Evolutionary conservation across 2,888 invertebrate species (phyloP), one percentile per base, ranked within the genome.

Genomic region (Agonopterix subpropinquella): DNA sequence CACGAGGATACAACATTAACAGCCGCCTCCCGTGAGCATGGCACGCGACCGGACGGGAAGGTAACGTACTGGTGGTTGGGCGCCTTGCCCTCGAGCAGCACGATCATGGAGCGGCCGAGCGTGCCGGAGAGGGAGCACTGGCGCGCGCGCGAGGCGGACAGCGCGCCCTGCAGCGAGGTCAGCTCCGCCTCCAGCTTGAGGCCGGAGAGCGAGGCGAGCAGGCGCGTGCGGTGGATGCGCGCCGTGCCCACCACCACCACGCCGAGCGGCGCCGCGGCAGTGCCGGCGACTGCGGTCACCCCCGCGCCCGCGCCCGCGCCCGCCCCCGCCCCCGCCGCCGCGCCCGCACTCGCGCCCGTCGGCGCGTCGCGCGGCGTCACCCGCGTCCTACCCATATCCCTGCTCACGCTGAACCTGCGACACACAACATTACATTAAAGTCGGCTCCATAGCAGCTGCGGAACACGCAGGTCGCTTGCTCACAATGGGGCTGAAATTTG

Each of bases 151-250:
- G 97, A 92, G 73, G 96, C 96, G 0, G 97, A 96, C 37, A 96
- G 89, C 61, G 96, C 96, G n/a, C 95, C 94, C 72, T 98, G 96
- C 8, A 98, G 89, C 50, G 95, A 96, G 11, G 95, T 95, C 49
- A 98, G 94, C 85, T 98, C 97, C 0, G 97, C 97, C 78, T 98
- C 98, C 54, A 98, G 85, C 82, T 98, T 98, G 45, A 98, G 86
- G 0, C 98, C 98, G 63, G 97, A 97, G 1, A 98, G 87, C 0
- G 97, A 96, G 0, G 98, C 98, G 53, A 97, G 85, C 8, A 97
- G 83, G 7, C 95, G 91, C 0, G 96, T 96, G 55, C 95, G 91
- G 64, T 96, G 96, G 58, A 98, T 96, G 70, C 42, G 42, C 11
- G 85, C 86, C 1, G 96, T 94, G 1, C 97, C 98, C 70, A 97